Evolutionary conservation across 2,797 vertebrate genomes (phyloP), one percentile per base, ranked within the genome.

Genomic region (Oreonectes daqikongensis): DNA sequence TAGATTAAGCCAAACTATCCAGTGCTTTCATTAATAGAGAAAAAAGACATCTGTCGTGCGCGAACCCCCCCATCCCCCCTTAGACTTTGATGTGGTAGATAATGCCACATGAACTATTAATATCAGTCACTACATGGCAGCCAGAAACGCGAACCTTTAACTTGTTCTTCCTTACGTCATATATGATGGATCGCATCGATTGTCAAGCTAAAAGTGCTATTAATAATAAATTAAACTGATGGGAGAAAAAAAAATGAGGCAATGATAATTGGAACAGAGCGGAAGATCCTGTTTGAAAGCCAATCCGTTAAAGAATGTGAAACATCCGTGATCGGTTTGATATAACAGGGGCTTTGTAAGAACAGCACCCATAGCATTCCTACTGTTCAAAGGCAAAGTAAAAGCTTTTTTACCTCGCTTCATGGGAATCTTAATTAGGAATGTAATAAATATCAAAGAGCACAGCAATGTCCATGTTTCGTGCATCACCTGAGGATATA

Each of bases 51-150:
- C 78, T 82, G 80, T 71, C 69, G 69, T 74, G 52, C 76, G 71
- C 60, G 35, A 68, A 20, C 40, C 70, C 26, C 46, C 80, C 77
- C 79, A 40, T 38, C 35, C 76, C 63, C 55, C n/a, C n/a, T 10
- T 7, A 22, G 60, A 74, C 69, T 82, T 83, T 80, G 44, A 80
- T 75, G 78, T 64, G 40, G 50, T 42, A 61, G 79, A 84, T 82
- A 80, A 84, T 82, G 72, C 73, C 40, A 35, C 59, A 50, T 73
- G 26, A 79, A 81, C 81, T 83, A 81, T 82, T 82, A 46, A 81
- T 84, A 85, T 80, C 60, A 73, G 60, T 64, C 75, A 72, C 40
- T 44, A 73, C 61, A 72, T 68, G 67, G 61, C 50, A 66, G 48
- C 20, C 50, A 60, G 46, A 72, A 80, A 64, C 14, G 50, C 32